Evolutionary conservation across 2,113 vertebrate species (phyloP).

Genomic region (Camelus bactrianus): DNA sequence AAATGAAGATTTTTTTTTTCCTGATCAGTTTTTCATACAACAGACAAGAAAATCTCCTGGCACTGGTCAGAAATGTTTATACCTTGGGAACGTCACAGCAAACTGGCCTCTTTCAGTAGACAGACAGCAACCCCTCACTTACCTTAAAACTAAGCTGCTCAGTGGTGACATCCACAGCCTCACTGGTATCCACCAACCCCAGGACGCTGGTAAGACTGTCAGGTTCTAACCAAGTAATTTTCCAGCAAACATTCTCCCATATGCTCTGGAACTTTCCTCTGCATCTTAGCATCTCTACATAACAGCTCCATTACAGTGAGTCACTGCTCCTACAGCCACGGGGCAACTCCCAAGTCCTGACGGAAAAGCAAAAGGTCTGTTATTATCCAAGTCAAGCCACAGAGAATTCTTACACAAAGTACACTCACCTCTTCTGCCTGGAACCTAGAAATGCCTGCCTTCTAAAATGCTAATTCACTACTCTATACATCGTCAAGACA

Average conservation of each 20-base stretch:
- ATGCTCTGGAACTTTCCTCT: neutral
- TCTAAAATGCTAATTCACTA: neutral
- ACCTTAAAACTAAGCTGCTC: neutral
- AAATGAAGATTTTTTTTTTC: constrained; percentile 9
- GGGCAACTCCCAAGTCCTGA: no score
- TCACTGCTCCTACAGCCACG: neutral
- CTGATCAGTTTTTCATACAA: constrained; percentile 58
- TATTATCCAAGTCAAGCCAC: constrained; percentile 47
- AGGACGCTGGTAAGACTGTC: neutral
- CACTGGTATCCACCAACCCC: neutral
- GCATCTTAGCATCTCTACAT: neutral
- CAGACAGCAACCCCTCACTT: neutral
- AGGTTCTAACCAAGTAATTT: neutral
- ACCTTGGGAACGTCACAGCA: neutral
- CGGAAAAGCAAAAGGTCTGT: constrained; percentile 21
- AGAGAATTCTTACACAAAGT: constrained; percentile 62
- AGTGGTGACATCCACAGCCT: neutral
- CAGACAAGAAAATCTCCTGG: neutral
- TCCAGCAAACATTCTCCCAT: neutral
- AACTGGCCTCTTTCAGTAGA: neutral
- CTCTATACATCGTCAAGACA: constrained; percentile 9
- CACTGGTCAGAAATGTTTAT: neutral
- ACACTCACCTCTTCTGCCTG: constrained; percentile 14
- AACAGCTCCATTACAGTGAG: neutral
- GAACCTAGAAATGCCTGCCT: constrained; percentile 38